A percentile compares a stretch with the other conserved stretches of the same genome.
These are phyloP conservation scores for Sebastes hopkinsi DNA, from an alignment of 2,797 vertebrate genomes.

Conservation along the genomic window DNA sequence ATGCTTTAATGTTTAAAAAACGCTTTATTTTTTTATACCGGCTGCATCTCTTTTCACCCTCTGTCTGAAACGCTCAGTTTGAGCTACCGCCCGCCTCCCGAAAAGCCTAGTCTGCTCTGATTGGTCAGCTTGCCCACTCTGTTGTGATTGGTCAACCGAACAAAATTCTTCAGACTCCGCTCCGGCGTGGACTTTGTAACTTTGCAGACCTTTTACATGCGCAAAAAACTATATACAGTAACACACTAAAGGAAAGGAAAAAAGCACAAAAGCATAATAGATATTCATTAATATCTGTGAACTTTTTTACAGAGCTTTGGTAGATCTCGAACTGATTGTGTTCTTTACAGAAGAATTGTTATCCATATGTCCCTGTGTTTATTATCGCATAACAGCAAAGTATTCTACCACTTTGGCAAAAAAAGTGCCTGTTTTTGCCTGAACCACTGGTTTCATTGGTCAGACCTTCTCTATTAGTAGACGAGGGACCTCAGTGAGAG, in stretches of 20 bases:
- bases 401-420: not conserved
- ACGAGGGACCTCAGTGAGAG: conserved; percentile 12
- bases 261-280: not conserved
- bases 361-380: not conserved
- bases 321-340: not conserved
- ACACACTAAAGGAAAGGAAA: not conserved
- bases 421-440: not conserved
- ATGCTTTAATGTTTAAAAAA: too few species aligned
- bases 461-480: conserved; percentile 32
- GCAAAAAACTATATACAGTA: not conserved
- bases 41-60: not conserved
- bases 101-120: not conserved
- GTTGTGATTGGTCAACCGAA: not conserved
- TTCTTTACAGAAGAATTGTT: not conserved
- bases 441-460: conserved; percentile 18
- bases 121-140: not conserved
- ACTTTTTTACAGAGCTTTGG: conserved; percentile 1
- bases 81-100: not conserved
- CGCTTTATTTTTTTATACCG: not conserved
- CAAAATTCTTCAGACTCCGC: not conserved
- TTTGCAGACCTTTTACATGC: not conserved
- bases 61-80: not conserved
- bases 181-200: not conserved
- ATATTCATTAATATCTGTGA: not conserved
- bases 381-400: not conserved